phyloP scores from a whole-genome alignment of 2,113 vertebrate species.

The Capreolus pygargus region DNA sequence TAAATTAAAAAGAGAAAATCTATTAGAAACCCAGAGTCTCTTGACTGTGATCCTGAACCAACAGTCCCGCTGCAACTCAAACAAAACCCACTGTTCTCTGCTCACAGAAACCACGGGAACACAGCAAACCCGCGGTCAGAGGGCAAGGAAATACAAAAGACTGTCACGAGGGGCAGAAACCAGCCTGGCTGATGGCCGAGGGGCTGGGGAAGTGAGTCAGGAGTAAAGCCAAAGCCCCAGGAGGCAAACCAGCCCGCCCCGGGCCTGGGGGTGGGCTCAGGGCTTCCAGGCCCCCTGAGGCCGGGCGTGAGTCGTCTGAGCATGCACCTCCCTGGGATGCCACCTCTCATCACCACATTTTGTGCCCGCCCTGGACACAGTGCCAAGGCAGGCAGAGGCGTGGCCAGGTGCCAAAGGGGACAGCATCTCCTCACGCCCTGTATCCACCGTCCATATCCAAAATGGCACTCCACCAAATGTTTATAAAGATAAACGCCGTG shows the following conservation, averaged over 20 bases:
- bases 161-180: rapidly evolving
- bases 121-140: not conserved
- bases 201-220: too few relatives aligned
- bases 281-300: not conserved
- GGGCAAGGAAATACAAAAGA: not conserved
- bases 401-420: not conserved
- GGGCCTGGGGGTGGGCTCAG: rapidly evolving
- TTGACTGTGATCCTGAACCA: not conserved
- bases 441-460: not conserved
- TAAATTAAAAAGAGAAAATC: not conserved
- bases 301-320: too few relatives aligned
- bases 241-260: not conserved
- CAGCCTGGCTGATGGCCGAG: rapidly evolving
- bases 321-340: not conserved
- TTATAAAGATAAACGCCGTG: not conserved
- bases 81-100: not conserved
- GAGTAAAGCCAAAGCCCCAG: not conserved
- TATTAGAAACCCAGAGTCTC: not conserved
- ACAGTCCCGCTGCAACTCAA: not conserved
- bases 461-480: not conserved
- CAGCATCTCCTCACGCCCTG: not conserved
- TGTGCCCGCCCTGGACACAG: not conserved
- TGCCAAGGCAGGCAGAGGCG: not conserved
- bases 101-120: not conserved
- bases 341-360: not conserved